Base-by-base conservation (phyloP, 2,113 vertebrate genomes). In the Entomyzon cyanotis region DNA sequence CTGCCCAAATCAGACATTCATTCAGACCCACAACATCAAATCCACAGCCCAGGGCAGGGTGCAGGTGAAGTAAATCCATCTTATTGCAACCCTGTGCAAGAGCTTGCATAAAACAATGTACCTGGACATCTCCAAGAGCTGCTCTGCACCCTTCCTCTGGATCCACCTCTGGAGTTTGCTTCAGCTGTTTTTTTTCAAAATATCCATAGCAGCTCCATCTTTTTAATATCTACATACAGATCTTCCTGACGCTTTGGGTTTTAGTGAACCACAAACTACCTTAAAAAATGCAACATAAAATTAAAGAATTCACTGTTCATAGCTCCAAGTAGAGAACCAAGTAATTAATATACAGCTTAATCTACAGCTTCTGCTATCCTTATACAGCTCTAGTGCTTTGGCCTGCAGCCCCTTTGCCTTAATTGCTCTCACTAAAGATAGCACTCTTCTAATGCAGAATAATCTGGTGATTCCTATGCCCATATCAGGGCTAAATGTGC, bases 331-430 rank as follows among this genome's bases (percentile, higher is more conserved):
- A 80, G 81, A 91, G 59, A 95, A 93, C 39, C 2, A 5, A 89
- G 71, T 92, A 96, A 97, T 96, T 96, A 96, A 95, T 94, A 93
- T 90, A 94, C 87, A 87, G 84, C 63, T 95, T 97, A 96, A 97
- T 96, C 94, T 94, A 94, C 53, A 89, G 81, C 69, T 94, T 83
- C 82, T 89, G 63, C 76, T 78, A 63, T 84, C 42, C 93, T 94
- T 84, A 84, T 7, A 46, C 52, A 75, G 83, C 86, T 93, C n/a
- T 67, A 69, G 73, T 4, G 31, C 95, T 97, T 85, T 97, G 96
- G 96, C 96, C 97, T 97, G 94, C 93, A 97, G 97, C 95, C 89
- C 94, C 95, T 96, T 92, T 91, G 69, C 95, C 95, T 96, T 97
- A 97, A 97, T 97, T 96, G 89, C 88, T 94, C 93, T 95, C 16